A percentile compares a stretch with the other conserved stretches of the same genome.
Evolutionary conservation across 2,888 invertebrate species (phyloP).

Genomic region (Furcula furcula): DNA sequence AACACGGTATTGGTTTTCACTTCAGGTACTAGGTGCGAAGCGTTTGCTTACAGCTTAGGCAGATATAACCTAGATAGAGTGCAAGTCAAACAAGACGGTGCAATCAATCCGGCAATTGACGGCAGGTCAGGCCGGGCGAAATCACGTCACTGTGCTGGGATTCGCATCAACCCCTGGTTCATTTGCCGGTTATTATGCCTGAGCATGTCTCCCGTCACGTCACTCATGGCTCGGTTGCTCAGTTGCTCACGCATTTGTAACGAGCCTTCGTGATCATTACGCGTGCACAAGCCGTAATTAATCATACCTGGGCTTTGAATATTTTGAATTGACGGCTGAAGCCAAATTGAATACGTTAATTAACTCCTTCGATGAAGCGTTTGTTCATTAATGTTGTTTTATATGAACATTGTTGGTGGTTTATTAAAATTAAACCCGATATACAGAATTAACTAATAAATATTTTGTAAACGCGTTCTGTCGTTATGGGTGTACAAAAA

Average conservation of each 20-base stretch:
- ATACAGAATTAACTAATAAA: neutral
- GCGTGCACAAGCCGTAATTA: constrained; percentile 13
- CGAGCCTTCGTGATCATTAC: constrained; percentile 25
- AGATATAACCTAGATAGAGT: neutral
- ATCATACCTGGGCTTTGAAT: constrained; percentile 10
- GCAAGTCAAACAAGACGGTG: constrained; percentile 32
- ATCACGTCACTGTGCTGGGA: constrained; percentile 43
- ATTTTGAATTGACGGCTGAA: constrained; percentile 9
- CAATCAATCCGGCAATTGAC: constrained; percentile 37
- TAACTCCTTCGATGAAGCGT: constrained; percentile 2
- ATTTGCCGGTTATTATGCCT: constrained; percentile 65
- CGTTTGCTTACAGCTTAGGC: neutral
- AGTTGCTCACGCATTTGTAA: constrained; percentile 20
- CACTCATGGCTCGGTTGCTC: constrained; percentile 34
- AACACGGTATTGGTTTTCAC: neutral
- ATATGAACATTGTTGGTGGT: neutral
- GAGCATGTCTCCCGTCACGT: constrained; percentile 45
- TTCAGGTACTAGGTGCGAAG: neutral
- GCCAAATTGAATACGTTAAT: constrained; percentile 3
- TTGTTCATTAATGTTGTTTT: constrained; percentile 1
- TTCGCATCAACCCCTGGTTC: constrained; percentile 52
- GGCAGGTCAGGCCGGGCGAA: constrained; percentile 23
- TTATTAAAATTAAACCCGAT: neutral
- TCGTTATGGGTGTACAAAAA: neutral
- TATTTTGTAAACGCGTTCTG: neutral